phyloP scores from a whole-genome alignment of 2,113 vertebrate species.

The Thamnophis sirtalis region DNA sequence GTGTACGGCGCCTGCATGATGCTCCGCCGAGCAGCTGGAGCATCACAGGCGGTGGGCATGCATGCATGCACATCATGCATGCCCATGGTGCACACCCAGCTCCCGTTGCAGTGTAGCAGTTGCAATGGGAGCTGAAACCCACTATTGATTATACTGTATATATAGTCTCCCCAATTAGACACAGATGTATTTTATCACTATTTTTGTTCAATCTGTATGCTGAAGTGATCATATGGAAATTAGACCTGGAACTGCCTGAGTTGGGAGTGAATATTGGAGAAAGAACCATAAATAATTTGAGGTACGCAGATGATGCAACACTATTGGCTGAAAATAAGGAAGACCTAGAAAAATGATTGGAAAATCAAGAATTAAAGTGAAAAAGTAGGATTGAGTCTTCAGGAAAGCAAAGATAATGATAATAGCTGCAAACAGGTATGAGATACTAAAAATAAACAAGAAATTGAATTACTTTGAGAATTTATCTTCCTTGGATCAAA shows the following conservation, averaged over 20 bases:
- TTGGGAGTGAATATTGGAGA: not conserved
- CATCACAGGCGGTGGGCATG: too few relatives aligned
- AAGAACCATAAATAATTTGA: not conserved
- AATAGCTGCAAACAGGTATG: not conserved
- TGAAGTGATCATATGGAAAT: not conserved
- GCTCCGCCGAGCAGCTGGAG: too few relatives aligned
- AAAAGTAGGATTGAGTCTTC: not conserved
- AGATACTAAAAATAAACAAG: not conserved
- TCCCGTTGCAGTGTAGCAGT: too few relatives aligned
- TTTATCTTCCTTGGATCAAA: too few relatives aligned
- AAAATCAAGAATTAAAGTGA: not conserved
- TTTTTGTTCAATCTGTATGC: not conserved
- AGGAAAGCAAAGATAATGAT: not conserved
- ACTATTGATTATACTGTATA: not conserved
- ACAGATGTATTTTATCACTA: not conserved
- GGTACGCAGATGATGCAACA: not conserved
- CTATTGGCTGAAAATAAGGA: not conserved
- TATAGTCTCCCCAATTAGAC: not conserved
- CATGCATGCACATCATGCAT: too few relatives aligned
- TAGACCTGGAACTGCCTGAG: not conserved
- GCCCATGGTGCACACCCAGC: too few relatives aligned
- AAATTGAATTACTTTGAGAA: too few relatives aligned
- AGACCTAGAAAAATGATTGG: not conserved
- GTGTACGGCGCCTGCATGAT: too few relatives aligned
- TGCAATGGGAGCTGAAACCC: too few relatives aligned